Evolutionary conservation across 2,888 invertebrate genomes (phyloP).

Genomic region (Meliscaeva auricollis): DNA sequence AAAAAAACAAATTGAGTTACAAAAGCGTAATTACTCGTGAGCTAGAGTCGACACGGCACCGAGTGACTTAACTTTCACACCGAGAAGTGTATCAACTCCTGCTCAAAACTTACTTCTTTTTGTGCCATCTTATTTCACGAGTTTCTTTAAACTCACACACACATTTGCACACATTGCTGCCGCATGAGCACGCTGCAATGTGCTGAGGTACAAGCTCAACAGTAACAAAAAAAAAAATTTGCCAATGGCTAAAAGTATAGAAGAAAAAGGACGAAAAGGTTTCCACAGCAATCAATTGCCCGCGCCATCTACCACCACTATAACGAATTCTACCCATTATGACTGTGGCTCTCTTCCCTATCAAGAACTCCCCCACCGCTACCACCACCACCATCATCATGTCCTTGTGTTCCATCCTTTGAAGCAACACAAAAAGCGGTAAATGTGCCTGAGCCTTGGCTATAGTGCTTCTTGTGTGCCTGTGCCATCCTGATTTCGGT

Average conservation of each 20-base stretch:
- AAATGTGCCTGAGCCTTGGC: not conserved
- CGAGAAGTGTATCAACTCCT: constrained; percentile 53
- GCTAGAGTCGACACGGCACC: not conserved
- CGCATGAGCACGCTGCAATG: constrained; percentile 34
- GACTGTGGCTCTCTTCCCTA: constrained; percentile 18
- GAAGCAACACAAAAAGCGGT: constrained; percentile 23
- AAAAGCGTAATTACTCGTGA: constrained; percentile 74
- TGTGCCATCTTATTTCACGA: constrained; percentile 7
- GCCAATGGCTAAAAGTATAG: constrained; percentile 32
- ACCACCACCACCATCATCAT: constrained; percentile 1
- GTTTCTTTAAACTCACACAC: not conserved
- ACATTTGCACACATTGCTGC: constrained; percentile 1
- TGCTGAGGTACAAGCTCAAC: constrained; percentile 22
- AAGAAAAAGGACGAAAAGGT: constrained; percentile 63
- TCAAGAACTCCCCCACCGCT: not conserved
- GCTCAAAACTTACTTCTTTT: constrained; percentile 17
- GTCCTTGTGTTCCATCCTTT: constrained; percentile 21
- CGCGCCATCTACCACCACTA: constrained; percentile 25
- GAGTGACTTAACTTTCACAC: constrained; percentile 61
- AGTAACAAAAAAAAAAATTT: constrained; percentile 24
- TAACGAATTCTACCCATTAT: constrained; percentile 36
- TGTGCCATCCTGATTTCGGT: constrained; percentile 25
- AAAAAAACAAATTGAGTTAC: constrained; percentile 74
- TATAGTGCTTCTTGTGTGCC: not conserved
- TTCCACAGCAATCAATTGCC: constrained; percentile 67